Conservation (phyloP, 2,888 invertebrate genomes). For the Ditylenchus weischeri region DNA sequence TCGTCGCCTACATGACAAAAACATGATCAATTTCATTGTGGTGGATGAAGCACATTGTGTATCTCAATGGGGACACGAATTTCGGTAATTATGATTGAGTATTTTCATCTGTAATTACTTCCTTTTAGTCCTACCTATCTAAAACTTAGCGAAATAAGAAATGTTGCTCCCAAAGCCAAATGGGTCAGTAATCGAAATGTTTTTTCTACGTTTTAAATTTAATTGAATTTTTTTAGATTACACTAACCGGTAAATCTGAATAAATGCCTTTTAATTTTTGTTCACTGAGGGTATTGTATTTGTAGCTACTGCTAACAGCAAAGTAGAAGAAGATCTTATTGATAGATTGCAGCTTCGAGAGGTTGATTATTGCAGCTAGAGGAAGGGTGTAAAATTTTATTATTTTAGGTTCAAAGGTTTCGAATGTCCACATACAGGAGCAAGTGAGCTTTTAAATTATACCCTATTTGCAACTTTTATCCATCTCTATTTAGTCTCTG, state of each 20-base stretch:
- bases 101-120: slow-evolving; percentile 59
- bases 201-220: too few relatives aligned
- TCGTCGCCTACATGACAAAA: slow-evolving; percentile 69
- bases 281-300: slow-evolving; percentile 67
- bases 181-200: slow-evolving; percentile 59
- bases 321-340: slow-evolving; percentile 64
- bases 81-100: slow-evolving; percentile 74
- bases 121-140: slow-evolving; percentile 78
- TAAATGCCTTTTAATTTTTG: slow-evolving; percentile 21
- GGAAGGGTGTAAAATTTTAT: not conserved
- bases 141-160: slow-evolving; percentile 74
- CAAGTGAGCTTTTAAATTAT: slow-evolving; percentile 69
- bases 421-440: slow-evolving; percentile 83
- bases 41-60: slow-evolving; percentile 96
- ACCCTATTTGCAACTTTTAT: too few relatives aligned
- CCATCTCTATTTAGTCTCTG: slow-evolving; percentile 40
- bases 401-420: slow-evolving; percentile 62
- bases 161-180: slow-evolving; percentile 64
- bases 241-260: too few relatives aligned
- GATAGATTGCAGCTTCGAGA: slow-evolving; percentile 28
- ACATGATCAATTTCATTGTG: slow-evolving; percentile 81
- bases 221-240: too few relatives aligned
- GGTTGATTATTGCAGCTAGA: not conserved
- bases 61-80: slow-evolving; percentile 84
- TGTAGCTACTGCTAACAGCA: slow-evolving; percentile 85